Conservation (phyloP, 2,888 invertebrate species). For the Gymnoscelis rufifasciata region DNA sequence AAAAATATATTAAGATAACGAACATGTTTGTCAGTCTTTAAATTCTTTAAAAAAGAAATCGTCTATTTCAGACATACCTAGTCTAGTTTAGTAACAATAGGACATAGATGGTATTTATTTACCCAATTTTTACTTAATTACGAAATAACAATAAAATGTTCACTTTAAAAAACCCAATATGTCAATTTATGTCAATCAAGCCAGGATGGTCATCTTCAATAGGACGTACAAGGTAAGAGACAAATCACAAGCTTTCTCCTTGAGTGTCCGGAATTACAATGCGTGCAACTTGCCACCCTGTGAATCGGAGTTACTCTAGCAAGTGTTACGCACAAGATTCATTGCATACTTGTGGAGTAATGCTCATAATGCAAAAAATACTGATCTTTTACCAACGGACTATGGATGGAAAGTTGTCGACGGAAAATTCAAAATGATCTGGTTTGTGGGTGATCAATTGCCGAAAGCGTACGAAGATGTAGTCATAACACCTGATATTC, state of each 20-base stretch:
- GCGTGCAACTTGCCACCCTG: constrained; percentile 35
- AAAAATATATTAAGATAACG: no score
- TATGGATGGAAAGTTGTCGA: constrained; percentile 22
- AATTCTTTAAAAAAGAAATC: no score
- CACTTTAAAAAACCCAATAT: no score
- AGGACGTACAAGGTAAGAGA: constrained; percentile 25
- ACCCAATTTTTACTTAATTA: no score
- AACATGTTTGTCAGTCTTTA: no score
- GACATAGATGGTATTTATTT: no score
- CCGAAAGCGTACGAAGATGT: constrained; percentile 28
- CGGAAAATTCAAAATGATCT: no score
- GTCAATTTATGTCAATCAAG: constrained; percentile 21
- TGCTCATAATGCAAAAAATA: constrained; percentile 27
- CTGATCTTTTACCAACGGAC: constrained; percentile 26
- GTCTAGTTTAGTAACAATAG: no score
- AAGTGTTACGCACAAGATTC: constrained; percentile 34
- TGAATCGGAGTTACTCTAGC: constrained; percentile 29
- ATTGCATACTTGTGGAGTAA: constrained; percentile 32
- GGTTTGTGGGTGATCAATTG: no score
- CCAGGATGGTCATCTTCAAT: constrained; percentile 20
- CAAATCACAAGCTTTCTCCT: constrained; percentile 29
- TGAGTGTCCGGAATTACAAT: constrained; percentile 35
- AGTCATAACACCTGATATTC: constrained; percentile 32
- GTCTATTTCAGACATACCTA: no score
- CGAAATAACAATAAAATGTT: no score